These are phyloP conservation scores for Sebastes variabilis DNA, from an alignment of 2,797 vertebrate species.

Conservation along the genomic window DNA sequence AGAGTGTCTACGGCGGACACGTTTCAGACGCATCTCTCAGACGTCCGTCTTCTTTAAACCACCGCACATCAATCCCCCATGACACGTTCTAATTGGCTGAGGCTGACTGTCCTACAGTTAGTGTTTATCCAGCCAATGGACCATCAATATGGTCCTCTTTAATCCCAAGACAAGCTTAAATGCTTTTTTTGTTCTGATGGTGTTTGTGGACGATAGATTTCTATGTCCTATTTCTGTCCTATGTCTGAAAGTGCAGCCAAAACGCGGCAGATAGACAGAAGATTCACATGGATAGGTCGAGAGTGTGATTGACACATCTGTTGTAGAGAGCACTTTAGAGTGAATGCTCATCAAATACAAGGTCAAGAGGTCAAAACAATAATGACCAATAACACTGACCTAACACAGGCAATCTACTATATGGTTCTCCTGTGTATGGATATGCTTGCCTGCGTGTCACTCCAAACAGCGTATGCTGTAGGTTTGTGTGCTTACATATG, in stretches of 20 bases:
- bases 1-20: background rate
- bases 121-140: constrained; percentile 21
- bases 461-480: no score
- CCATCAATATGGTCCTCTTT: constrained; percentile 2
- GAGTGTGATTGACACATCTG: background rate
- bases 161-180: constrained; percentile 7
- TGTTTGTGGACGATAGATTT: background rate
- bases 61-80: background rate
- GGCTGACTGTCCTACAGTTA: background rate
- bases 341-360: constrained; percentile 31
- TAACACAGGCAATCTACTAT: background rate
- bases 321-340: constrained; percentile 17
- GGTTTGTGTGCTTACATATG: background rate
- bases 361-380: constrained; percentile 44
- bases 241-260: background rate
- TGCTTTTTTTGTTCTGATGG: background rate
- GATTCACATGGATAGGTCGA: background rate
- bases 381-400: background rate
- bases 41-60: constrained; percentile 11
- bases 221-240: no score
- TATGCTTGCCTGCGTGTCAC: background rate
- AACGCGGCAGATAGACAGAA: background rate
- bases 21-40: constrained; percentile 24
- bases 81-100: constrained; percentile 34
- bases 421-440: background rate